phyloP scores from a whole-genome alignment of 2,113 vertebrate species.

The Psittacara wagleri region DNA sequence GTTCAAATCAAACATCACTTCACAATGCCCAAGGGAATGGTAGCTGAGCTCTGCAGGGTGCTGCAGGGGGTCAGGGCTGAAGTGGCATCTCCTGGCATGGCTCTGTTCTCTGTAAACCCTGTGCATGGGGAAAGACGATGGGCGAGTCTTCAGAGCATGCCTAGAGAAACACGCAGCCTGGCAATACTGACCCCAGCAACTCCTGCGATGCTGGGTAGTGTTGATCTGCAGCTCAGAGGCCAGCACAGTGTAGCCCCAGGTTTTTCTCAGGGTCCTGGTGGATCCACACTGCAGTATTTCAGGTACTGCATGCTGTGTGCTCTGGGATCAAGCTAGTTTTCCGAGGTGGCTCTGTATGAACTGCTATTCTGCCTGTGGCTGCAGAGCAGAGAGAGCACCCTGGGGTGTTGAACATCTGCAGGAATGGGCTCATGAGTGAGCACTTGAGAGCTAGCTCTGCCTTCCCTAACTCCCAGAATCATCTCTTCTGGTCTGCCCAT shows the following conservation, averaged over 20 bases:
- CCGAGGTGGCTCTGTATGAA: not conserved
- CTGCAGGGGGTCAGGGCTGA: not conserved
- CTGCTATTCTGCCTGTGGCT: not conserved
- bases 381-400: not conserved
- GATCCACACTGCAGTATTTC: not conserved
- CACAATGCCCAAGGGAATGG: not conserved
- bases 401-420: accelerated
- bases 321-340: accelerated
- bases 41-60: not conserved
- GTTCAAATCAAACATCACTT: not conserved
- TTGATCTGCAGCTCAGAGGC: too few species aligned
- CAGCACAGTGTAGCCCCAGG: accelerated
- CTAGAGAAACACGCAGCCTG: not conserved
- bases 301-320: not conserved
- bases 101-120: not conserved
- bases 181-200: not conserved
- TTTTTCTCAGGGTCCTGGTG: not conserved
- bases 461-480: not conserved
- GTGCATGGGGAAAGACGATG: accelerated
- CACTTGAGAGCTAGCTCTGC: not conserved
- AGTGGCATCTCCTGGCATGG: accelerated
- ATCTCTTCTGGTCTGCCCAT: not conserved
- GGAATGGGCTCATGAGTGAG: accelerated
- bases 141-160: accelerated
- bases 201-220: too few species aligned